Evolutionary conservation across 2,113 vertebrate genomes (phyloP), one percentile per base, ranked within the genome.

Genomic region (Hippoglossus stenolepis): DNA sequence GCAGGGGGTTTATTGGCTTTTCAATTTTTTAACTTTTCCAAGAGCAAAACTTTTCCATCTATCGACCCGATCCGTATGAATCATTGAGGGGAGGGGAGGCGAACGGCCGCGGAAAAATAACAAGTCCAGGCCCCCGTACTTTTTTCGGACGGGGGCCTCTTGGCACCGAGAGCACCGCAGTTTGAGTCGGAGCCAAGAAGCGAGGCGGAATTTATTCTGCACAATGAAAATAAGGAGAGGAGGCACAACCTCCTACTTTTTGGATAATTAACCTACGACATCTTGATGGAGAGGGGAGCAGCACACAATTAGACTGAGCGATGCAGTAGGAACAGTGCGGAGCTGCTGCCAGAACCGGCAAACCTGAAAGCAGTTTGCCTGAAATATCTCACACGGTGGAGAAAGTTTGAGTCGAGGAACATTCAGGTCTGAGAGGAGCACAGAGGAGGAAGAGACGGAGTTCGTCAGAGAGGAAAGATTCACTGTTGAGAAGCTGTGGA

Each of bases 251-350:
- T 79, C 38, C 35, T 64, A 54, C 74, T 43, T 78, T 85, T 64
- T 56, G 77, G 75, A 83, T 75, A 83, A 87, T 87, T 85, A 87
- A 85, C 83, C 77, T 66, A 14, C 20, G 49, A 61, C 80, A 75
- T 63, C 68, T 74, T 24, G 57, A 85, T 65, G 0, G 10, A 79
- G 75, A 74, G 31, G 10, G 21, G 75, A 56, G 65, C 70, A 62
- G 54, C 21, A 20, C 28, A 65, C 62, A 43, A 73, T 84, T 68
- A 64, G 21, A 45, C 53, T 3, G 53, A 59, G 26, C 66, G 45
- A 65, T 28, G 63, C 15, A 23, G 31, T 0, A 5, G 53, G 67
- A 79, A 63, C 28, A 31, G 24, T 45, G 5, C 5, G 31, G 13
- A 56, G 9, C 3, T 31, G 47, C 51, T 71, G 63, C 38, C 56